A percentile compares a stretch with the other conserved stretches of the same genome.
phyloP scores from a whole-genome alignment of 2,888 invertebrate genomes.

The Amiota communis region DNA sequence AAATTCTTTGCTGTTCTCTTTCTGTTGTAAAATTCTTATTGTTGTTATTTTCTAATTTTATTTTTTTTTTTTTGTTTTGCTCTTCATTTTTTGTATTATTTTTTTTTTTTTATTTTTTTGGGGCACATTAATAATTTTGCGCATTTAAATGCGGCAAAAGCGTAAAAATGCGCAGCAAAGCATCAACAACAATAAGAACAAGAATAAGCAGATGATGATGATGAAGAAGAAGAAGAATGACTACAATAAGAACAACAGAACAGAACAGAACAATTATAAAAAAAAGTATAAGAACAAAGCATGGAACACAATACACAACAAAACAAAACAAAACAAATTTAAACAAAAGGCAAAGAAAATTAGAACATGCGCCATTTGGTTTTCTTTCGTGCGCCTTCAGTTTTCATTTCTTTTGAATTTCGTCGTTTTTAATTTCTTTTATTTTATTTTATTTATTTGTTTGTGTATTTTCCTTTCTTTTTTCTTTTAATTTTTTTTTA shows the following conservation, averaged over 20 bases:
- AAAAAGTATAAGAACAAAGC: background rate
- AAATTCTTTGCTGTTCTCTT: background rate
- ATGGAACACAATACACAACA: background rate
- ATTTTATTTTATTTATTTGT: constrained; percentile 14
- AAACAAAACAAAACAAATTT: constrained; percentile 3
- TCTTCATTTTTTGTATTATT: background rate
- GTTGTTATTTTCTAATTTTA: too few species aligned
- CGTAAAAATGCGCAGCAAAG: constrained; percentile 15
- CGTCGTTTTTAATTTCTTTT: constrained; percentile 5
- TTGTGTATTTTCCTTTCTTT: background rate
- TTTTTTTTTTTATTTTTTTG: constrained; percentile 1
- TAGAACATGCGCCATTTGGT: constrained; percentile 28
- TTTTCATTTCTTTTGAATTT: background rate
- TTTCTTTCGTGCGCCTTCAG: background rate
- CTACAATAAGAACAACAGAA: background rate
- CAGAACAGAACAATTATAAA: background rate
- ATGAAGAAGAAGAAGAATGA: background rate
- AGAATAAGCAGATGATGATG: background rate
- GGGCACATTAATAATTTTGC: constrained; percentile 20
- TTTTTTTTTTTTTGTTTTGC: background rate
- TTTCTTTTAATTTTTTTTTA: constrained; percentile 1
- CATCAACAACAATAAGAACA: background rate
- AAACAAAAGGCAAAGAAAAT: constrained; percentile 23
- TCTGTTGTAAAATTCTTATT: too few species aligned
- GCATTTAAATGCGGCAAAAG: constrained; percentile 23